Evolutionary conservation across 2,888 invertebrate species (phyloP).

Genomic region (Drosophila mimica): DNA sequence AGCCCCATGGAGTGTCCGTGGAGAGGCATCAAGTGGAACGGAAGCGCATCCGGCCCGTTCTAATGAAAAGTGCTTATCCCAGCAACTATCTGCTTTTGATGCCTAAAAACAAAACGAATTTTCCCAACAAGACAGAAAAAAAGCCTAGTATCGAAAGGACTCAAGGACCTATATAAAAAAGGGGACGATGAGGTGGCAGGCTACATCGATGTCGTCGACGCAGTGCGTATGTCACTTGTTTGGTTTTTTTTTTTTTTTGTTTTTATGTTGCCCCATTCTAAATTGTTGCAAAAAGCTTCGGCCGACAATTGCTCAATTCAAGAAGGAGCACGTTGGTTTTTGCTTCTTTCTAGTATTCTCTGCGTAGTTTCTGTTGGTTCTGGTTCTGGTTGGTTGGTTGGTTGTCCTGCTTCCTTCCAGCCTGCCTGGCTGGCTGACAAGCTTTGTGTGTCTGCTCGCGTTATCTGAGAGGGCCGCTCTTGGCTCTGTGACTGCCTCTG

Average conservation of each 20-base stretch:
- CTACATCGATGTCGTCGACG: constrained; percentile 52
- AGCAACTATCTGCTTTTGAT: constrained; percentile 71
- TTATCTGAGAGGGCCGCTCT: constrained; percentile 50
- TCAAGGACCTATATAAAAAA: constrained; percentile 6
- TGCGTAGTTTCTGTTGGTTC: constrained; percentile 2
- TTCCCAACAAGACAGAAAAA: constrained; percentile 37
- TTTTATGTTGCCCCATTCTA: constrained; percentile 44
- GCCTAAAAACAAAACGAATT: constrained; percentile 72
- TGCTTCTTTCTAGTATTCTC: constrained; percentile 13
- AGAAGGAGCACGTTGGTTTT: constrained; percentile 44
- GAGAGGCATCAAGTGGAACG: constrained; percentile 52
- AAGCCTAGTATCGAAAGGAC: constrained; percentile 30
- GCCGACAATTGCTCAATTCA: constrained; percentile 77
- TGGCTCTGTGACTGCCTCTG: not conserved
- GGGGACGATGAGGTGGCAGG: constrained; percentile 1
- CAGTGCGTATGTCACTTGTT: constrained; percentile 79
- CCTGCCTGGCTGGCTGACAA: constrained; percentile 59
- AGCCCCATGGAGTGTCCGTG: constrained; percentile 17
- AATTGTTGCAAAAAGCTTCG: constrained; percentile 67
- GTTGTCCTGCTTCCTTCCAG: constrained; percentile 57
- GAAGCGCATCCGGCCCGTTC: constrained; percentile 49
- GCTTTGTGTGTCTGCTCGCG: constrained; percentile 63
- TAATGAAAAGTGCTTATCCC: constrained; percentile 79
- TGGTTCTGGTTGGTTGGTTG: constrained; percentile 29
- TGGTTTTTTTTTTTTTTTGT: constrained; percentile 34